Evolutionary conservation across 2,113 vertebrate species (phyloP), one percentile per base, ranked within the genome.

Genomic region (Clupea harengus): DNA sequence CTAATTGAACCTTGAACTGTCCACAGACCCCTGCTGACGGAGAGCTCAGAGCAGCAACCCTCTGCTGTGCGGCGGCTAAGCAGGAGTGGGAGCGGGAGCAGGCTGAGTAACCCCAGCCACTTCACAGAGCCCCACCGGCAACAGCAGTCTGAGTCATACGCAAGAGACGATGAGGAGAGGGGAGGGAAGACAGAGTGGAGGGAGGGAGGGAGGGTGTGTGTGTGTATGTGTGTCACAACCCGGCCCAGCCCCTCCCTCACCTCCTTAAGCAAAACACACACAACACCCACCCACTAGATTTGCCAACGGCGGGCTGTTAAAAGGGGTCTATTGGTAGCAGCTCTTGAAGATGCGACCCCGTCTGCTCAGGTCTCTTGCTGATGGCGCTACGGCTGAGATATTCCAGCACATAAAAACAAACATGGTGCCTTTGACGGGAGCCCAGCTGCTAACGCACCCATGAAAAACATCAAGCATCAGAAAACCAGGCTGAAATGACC

Each of bases 141-240:
- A 78, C 28, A 39, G 72, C 72, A 78, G 72, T 28, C 72, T 78
- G 72, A 78, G 10, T 78, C 72, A 78, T 78, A 78, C 28, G 13
- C 72, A 78, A 78, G 72, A 67, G 22, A 78, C 15, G 28, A 78
- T 78, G 15, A 11, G 15, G 72, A 78, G 39, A 32, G 32, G 72
- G 72, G 72, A 32, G 28, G 72, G 18, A 13, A 17, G 28, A 46
- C 25, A 28, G 45, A 86, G 88, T 1, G 45, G 52, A 83, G n/a
- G 1, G 28, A 17, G 4, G 13, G 54, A 10, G 25, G 15, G 67
- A 39, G 67, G 32, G 67, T 13, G 67, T 39, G 67, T 39, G 67
- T 17, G 25, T 57, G 5, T 22, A 9, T 39, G 67, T 39, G 13
- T 75, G 67, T 78, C 72, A 78, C 28, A 3, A 39, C 11, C 28